Percentiles rank a stretch among this genome's conserved stretches.
These are phyloP conservation scores for Kryptolebias ocellatus DNA, from an alignment of 2,797 vertebrate species.

Conservation along the genomic window DNA sequence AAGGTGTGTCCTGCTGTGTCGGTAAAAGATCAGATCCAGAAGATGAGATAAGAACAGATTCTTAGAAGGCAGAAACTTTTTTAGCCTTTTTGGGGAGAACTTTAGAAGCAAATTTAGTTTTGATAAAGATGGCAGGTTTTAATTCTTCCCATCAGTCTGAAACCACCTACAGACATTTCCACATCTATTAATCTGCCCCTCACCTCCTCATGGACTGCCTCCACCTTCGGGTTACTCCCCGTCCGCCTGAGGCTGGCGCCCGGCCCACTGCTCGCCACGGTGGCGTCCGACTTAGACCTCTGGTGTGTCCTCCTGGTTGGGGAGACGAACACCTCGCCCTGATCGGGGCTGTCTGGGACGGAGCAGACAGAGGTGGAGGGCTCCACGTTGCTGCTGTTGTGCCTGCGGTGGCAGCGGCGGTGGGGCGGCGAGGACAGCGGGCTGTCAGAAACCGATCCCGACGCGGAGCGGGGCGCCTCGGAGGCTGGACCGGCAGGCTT, in stretches of 20 bases:
- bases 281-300: slow-evolving; percentile 95
- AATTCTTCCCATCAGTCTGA: no score
- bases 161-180: no score
- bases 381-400: slow-evolving; percentile 62
- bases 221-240: slow-evolving; percentile 94
- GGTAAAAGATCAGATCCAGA: not conserved
- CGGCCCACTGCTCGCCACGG: slow-evolving; percentile 81
- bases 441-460: slow-evolving; percentile 38
- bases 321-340: slow-evolving; percentile 82
- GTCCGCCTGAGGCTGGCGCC: slow-evolving; percentile 89
- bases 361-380: slow-evolving; percentile 32
- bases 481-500: slow-evolving; percentile 84
- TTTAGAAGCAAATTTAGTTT: not conserved
- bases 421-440: slow-evolving; percentile 55
- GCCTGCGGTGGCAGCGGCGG: slow-evolving; percentile 50
- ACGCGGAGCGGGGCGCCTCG: not conserved
- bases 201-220: slow-evolving; percentile 91
- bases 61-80: not conserved
- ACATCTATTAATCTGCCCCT: slow-evolving; percentile 30
- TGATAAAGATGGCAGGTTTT: not conserved
- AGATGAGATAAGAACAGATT: no score
- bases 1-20: not conserved
- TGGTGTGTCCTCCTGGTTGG: slow-evolving; percentile 94
- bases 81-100: not conserved
- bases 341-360: not conserved